Base-by-base conservation (phyloP, 2,888 invertebrate species). In the Eremobia ochroleuca region DNA sequence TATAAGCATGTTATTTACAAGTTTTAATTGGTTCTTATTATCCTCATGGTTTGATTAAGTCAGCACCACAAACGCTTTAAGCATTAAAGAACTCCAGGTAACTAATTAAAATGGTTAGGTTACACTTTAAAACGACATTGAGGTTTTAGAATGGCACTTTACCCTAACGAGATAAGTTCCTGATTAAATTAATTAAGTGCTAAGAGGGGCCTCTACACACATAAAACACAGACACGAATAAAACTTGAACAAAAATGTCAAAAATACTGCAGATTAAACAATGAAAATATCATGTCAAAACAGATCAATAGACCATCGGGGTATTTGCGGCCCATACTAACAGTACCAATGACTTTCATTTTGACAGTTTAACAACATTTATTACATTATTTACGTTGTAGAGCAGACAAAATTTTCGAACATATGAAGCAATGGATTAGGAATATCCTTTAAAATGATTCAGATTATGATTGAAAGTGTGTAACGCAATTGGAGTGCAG, bases 101-200 rank as follows among this genome's bases (percentile, higher is more conserved):
- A 43, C 52, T 72, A 61, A 74, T 69, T 66, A 83, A 75, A 82
- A 65, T 46, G 72, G 82, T 83, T 74, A 43, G 25, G 31, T 46
- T 65, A 31, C 28, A 71, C 43, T 74, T 73, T n/a, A 49, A 40
- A 71, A 71, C 21, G 59, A 37, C 82, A 73, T 82, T 77, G 28
- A 37, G 25, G 46, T 31, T 74, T 77, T 64, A 82, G 58, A 83
- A 61, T 59, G 86, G 78, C 43, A 71, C 59, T 61, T 81, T 49
- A 69, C n/a, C n/a, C 43, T 37, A 73, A 74, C 40, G 49, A 68
- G 34, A 46, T 64, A 49, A 61, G 58, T 65, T 43, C 46, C 8
- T 73, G 66, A 73, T 65, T 58, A 49, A 72, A n/a, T 43, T 64
- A 85, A 76, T 81, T 49, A 64, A 21, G 18, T 15, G 31, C 55